A percentile compares a stretch with the other conserved stretches of the same genome.
Evolutionary conservation across 2,113 vertebrate genomes (phyloP).

Genomic region (Cichladusa arquata): DNA sequence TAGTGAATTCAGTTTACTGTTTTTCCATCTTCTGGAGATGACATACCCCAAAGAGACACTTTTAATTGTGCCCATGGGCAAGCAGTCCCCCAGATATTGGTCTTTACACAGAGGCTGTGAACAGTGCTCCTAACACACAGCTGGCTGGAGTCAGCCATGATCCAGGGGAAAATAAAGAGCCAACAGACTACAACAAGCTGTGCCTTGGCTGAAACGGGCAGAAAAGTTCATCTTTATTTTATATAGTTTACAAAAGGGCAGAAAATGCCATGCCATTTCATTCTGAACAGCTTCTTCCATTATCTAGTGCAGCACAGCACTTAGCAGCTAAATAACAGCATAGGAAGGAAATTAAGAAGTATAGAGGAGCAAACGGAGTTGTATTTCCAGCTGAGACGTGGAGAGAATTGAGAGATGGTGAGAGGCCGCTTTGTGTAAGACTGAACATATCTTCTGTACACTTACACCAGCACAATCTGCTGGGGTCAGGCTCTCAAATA

Average conservation of each 20-base stretch:
- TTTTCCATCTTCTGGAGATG: neutral
- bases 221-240: conserved; percentile 29
- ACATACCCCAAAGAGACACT: neutral
- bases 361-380: neutral
- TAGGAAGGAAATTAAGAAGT: conserved; percentile 37
- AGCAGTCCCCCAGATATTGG: neutral
- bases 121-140: neutral
- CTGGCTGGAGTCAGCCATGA: neutral
- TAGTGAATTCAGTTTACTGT: neutral
- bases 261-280: conserved; percentile 27
- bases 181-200: neutral
- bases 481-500: neutral
- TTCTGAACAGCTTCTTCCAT: conserved; percentile 2
- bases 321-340: conserved; percentile 35
- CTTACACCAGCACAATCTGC: neutral
- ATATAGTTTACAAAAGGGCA: conserved; percentile 38
- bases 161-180: neutral
- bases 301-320: neutral
- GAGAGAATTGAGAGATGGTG: neutral
- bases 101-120: accelerated
- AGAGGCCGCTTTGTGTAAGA: neutral
- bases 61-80: neutral
- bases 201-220: neutral
- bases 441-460: neutral
- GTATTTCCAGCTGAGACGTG: neutral